These are phyloP conservation scores for Drosophila lacteicornis DNA, from an alignment of 1,140 invertebrate genomes.

Conservation along the genomic window DNA sequence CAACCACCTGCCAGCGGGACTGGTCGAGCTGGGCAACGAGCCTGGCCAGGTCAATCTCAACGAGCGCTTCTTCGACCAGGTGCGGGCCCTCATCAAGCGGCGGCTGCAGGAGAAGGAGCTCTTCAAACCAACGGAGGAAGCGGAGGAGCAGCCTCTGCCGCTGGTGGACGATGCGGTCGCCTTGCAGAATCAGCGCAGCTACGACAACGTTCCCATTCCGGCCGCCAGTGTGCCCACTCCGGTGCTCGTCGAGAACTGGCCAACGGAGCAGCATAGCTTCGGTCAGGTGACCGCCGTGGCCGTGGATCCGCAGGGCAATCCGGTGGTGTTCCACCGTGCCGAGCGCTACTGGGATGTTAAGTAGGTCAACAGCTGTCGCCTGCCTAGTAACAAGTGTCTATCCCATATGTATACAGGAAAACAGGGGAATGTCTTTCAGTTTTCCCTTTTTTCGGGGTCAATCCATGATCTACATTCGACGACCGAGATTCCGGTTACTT, in stretches of 20 bases:
- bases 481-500: not conserved
- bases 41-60: constrained; percentile 62
- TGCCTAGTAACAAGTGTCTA: constrained; percentile 57
- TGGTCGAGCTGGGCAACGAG: constrained; percentile 10
- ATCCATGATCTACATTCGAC: not conserved
- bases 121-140: constrained; percentile 36
- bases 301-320: constrained; percentile 91
- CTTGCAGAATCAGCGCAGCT: constrained; percentile 71
- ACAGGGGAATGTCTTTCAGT: not conserved
- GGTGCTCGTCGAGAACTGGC: constrained; percentile 89
- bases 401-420: constrained; percentile 21
- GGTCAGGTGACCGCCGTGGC: constrained; percentile 95
- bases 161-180: constrained; percentile 56
- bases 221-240: constrained; percentile 84
- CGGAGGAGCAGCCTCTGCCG: constrained; percentile 51
- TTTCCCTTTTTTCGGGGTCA: constrained; percentile 1
- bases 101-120: constrained; percentile 66
- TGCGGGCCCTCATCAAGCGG: constrained; percentile 77
- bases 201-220: constrained; percentile 71
- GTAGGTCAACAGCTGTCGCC: constrained; percentile 86
- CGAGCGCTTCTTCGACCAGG: constrained; percentile 79
- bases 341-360: constrained; percentile 92
- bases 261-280: constrained; percentile 88
- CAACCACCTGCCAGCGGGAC: constrained; percentile 73
- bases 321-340: constrained; percentile 95